Conservation (phyloP, 2,888 invertebrate genomes). For the Melanotus villosus region DNA sequence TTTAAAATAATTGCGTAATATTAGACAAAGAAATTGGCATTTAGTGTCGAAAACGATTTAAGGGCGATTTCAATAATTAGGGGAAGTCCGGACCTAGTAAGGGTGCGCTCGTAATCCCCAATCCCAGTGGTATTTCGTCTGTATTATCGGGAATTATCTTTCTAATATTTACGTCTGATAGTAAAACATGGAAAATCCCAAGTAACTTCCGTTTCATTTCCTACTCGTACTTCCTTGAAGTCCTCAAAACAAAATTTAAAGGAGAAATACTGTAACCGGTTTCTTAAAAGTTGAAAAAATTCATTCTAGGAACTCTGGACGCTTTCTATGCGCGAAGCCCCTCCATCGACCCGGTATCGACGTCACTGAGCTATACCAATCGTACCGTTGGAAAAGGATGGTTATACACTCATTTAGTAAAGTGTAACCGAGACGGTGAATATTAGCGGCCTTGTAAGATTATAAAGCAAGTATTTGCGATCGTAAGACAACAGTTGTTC, state of each 20-base stretch:
- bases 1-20: too few species aligned
- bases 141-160: too few species aligned
- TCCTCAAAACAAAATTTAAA: slow-evolving; percentile 24
- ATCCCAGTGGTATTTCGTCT: too few species aligned
- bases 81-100: too few species aligned
- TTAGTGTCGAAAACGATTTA: too few species aligned
- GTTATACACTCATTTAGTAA: neutral
- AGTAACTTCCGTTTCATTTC: slow-evolving; percentile 35
- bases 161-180: too few species aligned
- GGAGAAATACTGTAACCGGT: slow-evolving; percentile 25
- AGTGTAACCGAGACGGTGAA: slow-evolving; percentile 34
- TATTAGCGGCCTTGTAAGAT: slow-evolving; percentile 54
- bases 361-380: slow-evolving; percentile 55
- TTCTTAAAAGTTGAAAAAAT: slow-evolving; percentile 46
- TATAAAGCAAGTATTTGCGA: slow-evolving; percentile 58
- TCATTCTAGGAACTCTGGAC: slow-evolving; percentile 52
- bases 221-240: slow-evolving; percentile 35
- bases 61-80: too few species aligned
- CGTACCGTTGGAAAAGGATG: slow-evolving; percentile 50
- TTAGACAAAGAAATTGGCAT: too few species aligned
- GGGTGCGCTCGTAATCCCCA: too few species aligned
- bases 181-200: slow-evolving; percentile 16
- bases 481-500: slow-evolving; percentile 54
- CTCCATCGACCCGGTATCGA: slow-evolving; percentile 43
- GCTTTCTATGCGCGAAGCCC: slow-evolving; percentile 46